Percentiles rank a stretch among this genome's conserved stretches.
Evolutionary conservation across 1,140 invertebrate species (phyloP).

Genomic region (Limonius californicus): DNA sequence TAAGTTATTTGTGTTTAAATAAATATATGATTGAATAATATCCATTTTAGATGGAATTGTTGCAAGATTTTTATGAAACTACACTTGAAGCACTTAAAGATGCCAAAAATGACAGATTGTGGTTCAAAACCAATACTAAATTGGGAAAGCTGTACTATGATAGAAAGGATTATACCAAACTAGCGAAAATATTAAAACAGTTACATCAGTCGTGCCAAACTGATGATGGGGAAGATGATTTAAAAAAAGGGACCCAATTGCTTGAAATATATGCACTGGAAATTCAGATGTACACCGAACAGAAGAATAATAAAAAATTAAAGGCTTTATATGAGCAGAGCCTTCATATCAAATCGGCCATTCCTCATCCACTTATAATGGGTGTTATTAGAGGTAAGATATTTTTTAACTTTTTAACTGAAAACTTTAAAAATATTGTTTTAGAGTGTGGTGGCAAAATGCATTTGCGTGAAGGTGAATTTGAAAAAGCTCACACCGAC

Average conservation of each 20-base stretch:
- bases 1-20: too few species aligned
- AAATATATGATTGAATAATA: too few species aligned
- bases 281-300: conserved; percentile 99
- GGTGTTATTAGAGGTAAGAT: conserved; percentile 90
- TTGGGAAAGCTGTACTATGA: conserved; percentile 98
- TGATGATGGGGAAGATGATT: conserved; percentile 98
- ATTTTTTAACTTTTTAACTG: background rate
- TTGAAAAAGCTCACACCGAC: conserved; percentile 98
- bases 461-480: conserved; percentile 98
- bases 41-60: conserved; percentile 89
- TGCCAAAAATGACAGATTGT: conserved; percentile 97
- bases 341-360: conserved; percentile 97
- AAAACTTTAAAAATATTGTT: background rate
- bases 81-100: conserved; percentile 97
- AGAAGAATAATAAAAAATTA: conserved; percentile 99
- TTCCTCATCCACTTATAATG: conserved; percentile 99
- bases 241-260: conserved; percentile 98
- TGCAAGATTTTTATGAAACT: conserved; percentile 99
- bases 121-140: conserved; percentile 99
- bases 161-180: conserved; percentile 88
- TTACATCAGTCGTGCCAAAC: conserved; percentile 97
- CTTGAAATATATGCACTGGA: conserved; percentile 98
- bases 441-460: conserved; percentile 98
- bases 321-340: conserved; percentile 98
- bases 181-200: conserved; percentile 96